Percentiles rank a stretch among this genome's conserved stretches.
Evolutionary conservation across 1,140 invertebrate species (phyloP).

Genomic region (fruit fly (Drosophila melanogaster)): DNA sequence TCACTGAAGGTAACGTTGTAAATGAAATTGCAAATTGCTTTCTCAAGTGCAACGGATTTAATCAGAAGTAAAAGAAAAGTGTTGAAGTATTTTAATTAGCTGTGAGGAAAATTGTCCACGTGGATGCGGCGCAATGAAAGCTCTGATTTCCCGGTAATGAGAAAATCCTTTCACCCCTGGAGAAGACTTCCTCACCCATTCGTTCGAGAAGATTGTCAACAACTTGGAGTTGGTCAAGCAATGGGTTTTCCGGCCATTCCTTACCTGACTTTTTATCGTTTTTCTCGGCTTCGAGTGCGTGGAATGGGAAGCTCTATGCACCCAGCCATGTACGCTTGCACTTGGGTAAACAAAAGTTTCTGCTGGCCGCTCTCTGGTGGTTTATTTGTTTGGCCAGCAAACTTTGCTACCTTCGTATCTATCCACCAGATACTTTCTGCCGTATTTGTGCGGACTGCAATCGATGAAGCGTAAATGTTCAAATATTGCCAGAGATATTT

Average conservation of each 20-base stretch:
- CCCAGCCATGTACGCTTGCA: conserved; percentile 44
- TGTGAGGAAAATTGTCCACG: conserved; percentile 32
- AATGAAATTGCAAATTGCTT: conserved; percentile 32
- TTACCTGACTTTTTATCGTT: conserved; percentile 65
- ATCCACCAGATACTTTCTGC: conserved; percentile 53
- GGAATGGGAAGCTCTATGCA: conserved; percentile 1
- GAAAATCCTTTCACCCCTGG: conserved; percentile 29
- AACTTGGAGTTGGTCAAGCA: conserved; percentile 37
- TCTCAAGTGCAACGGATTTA: conserved; percentile 29
- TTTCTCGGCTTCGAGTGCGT: neutral
- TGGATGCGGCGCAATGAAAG: conserved; percentile 4
- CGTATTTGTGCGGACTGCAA: conserved; percentile 50
- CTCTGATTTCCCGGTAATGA: conserved; percentile 27
- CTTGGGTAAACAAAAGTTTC: conserved; percentile 78
- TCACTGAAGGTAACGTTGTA: neutral
- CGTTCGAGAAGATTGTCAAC: conserved; percentile 26
- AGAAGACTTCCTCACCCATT: neutral
- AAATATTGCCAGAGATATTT: conserved; percentile 69
- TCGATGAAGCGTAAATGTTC: conserved; percentile 83
- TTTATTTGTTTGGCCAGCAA: conserved; percentile 81
- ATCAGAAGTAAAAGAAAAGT: conserved; percentile 16
- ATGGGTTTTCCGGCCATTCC: conserved; percentile 10
- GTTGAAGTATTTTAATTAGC: conserved; percentile 52
- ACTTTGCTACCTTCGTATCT: conserved; percentile 66
- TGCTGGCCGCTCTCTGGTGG: conserved; percentile 45